Percentiles rank a stretch among this genome's conserved stretches.
phyloP scores from a whole-genome alignment of 1,140 invertebrate genomes.

The Dolichoris vasculosae region DNA sequence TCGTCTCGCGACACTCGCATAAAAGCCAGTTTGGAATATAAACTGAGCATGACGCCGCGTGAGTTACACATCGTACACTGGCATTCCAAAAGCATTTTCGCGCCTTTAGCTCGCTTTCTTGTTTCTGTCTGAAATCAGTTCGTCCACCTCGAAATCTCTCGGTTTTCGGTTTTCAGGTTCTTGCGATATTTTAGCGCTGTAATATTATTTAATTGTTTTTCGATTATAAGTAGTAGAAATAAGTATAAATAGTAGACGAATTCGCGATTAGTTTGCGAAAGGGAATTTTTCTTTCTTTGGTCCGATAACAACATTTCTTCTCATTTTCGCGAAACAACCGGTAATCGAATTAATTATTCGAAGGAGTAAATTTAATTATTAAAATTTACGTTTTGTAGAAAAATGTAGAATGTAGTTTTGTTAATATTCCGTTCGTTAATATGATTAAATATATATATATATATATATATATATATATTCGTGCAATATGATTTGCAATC shows the following conservation, averaged over 20 bases:
- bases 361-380: too few relatives aligned
- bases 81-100: conserved; percentile 13
- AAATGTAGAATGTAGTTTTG: not conserved
- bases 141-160: not conserved
- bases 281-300: too few relatives aligned
- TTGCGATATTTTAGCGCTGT: not conserved
- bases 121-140: not conserved
- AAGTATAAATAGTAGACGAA: too few relatives aligned
- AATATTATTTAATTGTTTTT: not conserved
- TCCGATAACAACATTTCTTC: too few relatives aligned
- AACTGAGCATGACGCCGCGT: conserved; percentile 6
- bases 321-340: too few relatives aligned
- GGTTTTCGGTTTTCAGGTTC: not conserved
- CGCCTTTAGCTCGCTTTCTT: not conserved
- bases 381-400: not conserved
- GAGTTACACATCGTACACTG: not conserved
- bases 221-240: too few relatives aligned
- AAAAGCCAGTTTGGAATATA: conserved; percentile 28
- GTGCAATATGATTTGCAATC: not conserved
- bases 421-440: too few relatives aligned
- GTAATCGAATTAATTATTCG: too few relatives aligned
- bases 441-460: not conserved
- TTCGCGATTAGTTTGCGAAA: too few relatives aligned
- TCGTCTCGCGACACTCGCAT: not conserved
- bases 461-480: not conserved